Percentiles rank a stretch among this genome's conserved stretches.
Conservation (phyloP, 2,888 invertebrate genomes). For the Belgica antarctica region DNA sequence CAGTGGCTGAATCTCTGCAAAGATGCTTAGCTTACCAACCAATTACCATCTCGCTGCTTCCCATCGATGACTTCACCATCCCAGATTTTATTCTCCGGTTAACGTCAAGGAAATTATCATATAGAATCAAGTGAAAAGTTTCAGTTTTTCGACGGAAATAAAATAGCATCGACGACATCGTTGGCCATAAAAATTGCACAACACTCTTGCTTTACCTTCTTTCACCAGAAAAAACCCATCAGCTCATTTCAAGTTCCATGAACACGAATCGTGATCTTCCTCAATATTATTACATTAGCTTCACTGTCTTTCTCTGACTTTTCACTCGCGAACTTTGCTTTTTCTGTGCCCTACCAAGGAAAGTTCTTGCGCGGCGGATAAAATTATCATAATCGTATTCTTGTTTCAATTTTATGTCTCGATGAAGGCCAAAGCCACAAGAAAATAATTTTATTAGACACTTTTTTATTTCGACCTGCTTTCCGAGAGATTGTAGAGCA, state of each 20-base stretch:
- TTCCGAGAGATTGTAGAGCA: slow-evolving; percentile 35
- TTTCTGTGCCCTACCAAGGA: slow-evolving; percentile 25
- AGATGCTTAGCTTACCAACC: too few species aligned
- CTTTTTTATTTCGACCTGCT: slow-evolving; percentile 16
- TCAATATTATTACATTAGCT: slow-evolving; percentile 43
- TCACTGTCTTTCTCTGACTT: too few species aligned
- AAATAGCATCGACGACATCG: slow-evolving; percentile 39
- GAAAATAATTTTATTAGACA: slow-evolving; percentile 42
- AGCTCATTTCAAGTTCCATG: slow-evolving; percentile 44
- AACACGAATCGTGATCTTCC: slow-evolving; percentile 44
- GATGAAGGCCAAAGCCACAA: slow-evolving; percentile 4
- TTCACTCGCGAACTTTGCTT: not conserved
- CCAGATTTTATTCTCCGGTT: not conserved
- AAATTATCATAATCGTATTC: slow-evolving; percentile 44
- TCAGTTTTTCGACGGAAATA: slow-evolving; percentile 39
- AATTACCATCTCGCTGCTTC: too few species aligned
- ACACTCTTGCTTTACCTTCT: slow-evolving; percentile 39
- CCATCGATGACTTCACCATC: not conserved
- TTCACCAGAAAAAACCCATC: slow-evolving; percentile 36
- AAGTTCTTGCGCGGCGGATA: slow-evolving; percentile 31
- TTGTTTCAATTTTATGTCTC: slow-evolving; percentile 33
- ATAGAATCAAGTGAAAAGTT: slow-evolving; percentile 18
- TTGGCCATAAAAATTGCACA: slow-evolving; percentile 41
- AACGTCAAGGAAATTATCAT: slow-evolving; percentile 11
- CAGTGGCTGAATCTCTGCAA: too few species aligned